These are phyloP conservation scores for Temnothorax nylanderi DNA, from an alignment of 1,140 invertebrate genomes.

Conservation along the genomic window DNA sequence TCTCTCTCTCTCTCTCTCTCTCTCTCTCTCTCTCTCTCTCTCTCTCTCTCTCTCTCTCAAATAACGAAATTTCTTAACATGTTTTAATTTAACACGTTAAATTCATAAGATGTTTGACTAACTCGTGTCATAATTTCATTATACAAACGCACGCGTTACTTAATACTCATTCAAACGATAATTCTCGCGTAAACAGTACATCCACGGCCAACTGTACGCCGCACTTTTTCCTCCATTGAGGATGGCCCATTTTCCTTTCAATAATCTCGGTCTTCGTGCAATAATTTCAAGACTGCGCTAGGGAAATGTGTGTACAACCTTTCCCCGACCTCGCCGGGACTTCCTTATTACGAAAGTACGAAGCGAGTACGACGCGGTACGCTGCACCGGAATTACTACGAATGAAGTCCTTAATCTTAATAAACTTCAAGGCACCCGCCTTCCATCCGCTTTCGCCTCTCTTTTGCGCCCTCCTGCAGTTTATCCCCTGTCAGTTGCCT, in stretches of 20 bases:
- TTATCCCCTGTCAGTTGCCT: conserved; percentile 72
- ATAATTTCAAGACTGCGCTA: conserved; percentile 69
- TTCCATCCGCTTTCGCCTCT: conserved; percentile 56
- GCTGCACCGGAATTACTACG: conserved; percentile 74
- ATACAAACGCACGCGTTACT: background rate
- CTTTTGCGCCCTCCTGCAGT: conserved; percentile 39
- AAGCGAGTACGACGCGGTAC: conserved; percentile 49
- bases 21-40: too few species aligned
- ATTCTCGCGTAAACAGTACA: conserved; percentile 13
- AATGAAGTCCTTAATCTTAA: conserved; percentile 84
- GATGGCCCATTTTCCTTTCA: conserved; percentile 63
- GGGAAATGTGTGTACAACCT: conserved; percentile 50
- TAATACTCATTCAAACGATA: conserved; percentile 18
- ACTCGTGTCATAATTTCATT: background rate
- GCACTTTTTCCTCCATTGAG: conserved; percentile 23
- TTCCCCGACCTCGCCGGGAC: background rate
- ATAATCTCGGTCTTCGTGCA: conserved; percentile 69
- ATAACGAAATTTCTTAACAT: background rate
- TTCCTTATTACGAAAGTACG: conserved; percentile 59
- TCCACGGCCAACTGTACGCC: background rate
- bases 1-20: too few species aligned
- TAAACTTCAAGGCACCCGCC: conserved; percentile 79
- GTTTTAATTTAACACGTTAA: background rate
- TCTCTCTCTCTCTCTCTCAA: too few species aligned
- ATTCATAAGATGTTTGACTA: background rate